phyloP scores from a whole-genome alignment of 2,113 vertebrate species.

The Oryzias woworae region DNA sequence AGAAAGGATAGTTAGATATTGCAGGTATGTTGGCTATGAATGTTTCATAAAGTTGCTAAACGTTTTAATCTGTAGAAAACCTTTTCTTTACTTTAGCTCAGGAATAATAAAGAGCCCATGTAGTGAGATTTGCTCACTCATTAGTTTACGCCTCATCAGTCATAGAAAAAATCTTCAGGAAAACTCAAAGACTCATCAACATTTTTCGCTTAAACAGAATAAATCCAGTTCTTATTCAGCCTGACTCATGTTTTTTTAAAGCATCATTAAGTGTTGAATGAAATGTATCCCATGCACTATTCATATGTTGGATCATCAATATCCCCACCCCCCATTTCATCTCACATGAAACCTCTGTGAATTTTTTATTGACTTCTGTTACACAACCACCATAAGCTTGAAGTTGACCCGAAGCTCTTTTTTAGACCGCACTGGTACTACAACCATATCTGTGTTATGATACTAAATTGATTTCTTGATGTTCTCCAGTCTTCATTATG shows the following conservation, averaged over 20 bases:
- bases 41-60: too few relatives aligned
- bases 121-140: too few relatives aligned
- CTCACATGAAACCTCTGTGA: slow-evolving; percentile 42
- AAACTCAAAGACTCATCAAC: not conserved
- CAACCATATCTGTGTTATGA: slow-evolving; percentile 15
- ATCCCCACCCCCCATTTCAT: slow-evolving; percentile 25
- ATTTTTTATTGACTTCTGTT: slow-evolving; percentile 51
- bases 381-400: slow-evolving; percentile 56
- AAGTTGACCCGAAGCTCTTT: slow-evolving; percentile 50
- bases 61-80: too few relatives aligned
- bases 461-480: slow-evolving; percentile 40
- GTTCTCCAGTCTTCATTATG: slow-evolving; percentile 44
- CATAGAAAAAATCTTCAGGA: slow-evolving; percentile 22
- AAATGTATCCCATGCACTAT: slow-evolving; percentile 23
- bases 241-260: slow-evolving; percentile 11
- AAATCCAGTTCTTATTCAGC: not conserved
- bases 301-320: slow-evolving; percentile 39
- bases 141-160: not conserved
- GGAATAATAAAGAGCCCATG: too few relatives aligned
- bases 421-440: slow-evolving; percentile 24
- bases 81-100: too few relatives aligned
- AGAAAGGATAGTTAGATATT: too few relatives aligned
- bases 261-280: slow-evolving; percentile 48
- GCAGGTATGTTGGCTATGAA: too few relatives aligned
- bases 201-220: slow-evolving; percentile 6